Evolutionary conservation across 2,888 invertebrate genomes (phyloP).

Genomic region (Masnerella sp.): DNA sequence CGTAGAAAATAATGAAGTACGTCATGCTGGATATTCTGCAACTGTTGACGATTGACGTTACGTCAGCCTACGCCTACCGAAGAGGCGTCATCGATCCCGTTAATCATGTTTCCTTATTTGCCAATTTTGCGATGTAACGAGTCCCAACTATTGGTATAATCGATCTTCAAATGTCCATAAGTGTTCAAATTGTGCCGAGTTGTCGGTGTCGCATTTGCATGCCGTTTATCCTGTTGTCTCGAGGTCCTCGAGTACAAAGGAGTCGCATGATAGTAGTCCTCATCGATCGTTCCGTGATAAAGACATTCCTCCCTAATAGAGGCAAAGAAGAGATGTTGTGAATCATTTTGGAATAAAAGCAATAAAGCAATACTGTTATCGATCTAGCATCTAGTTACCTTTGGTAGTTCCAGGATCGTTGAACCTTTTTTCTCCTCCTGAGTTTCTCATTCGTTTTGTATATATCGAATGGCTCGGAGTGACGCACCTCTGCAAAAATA

Average conservation of each 20-base stretch:
- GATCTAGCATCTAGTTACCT: constrained; percentile 57
- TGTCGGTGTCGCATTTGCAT: constrained; percentile 75
- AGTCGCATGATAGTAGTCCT: constrained; percentile 58
- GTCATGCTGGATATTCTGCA: constrained; percentile 34
- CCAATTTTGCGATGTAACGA: constrained; percentile 87
- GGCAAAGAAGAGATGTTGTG: constrained; percentile 7
- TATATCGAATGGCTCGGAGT: constrained; percentile 65
- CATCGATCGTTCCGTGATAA: constrained; percentile 65
- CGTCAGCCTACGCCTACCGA: constrained; percentile 50
- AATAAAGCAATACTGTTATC: constrained; percentile 4
- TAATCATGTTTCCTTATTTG: constrained; percentile 73
- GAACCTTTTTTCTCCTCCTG: constrained; percentile 63
- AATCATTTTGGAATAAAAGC: neutral
- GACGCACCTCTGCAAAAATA: constrained; percentile 66
- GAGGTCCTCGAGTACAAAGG: constrained; percentile 62
- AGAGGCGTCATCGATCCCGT: constrained; percentile 51
- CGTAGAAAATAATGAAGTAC: constrained; percentile 25
- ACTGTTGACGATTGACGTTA: constrained; percentile 38
- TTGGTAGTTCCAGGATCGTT: constrained; percentile 62
- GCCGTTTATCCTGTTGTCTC: constrained; percentile 59
- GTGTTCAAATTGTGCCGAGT: constrained; percentile 86
- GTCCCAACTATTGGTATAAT: constrained; percentile 90
- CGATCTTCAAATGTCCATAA: constrained; percentile 88
- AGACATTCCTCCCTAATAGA: constrained; percentile 64
- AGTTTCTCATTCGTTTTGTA: constrained; percentile 65